Conservation (phyloP, 2,113 vertebrate species). For the Vireo altiloquus region DNA sequence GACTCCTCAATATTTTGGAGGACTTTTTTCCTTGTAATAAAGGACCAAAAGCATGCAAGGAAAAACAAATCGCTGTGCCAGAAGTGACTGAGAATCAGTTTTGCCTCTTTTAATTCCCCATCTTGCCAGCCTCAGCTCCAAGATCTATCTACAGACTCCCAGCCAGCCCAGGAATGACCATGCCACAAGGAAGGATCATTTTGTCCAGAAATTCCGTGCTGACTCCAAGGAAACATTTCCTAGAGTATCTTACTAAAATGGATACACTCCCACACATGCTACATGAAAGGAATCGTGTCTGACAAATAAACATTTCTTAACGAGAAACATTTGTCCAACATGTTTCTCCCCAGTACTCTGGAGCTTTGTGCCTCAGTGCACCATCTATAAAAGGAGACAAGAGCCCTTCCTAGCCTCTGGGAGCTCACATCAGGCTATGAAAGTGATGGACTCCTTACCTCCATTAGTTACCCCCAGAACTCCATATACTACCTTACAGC, state of each 20-base stretch:
- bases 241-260: constrained; percentile 27
- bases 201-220: neutral
- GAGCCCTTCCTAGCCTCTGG: neutral
- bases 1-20: constrained; percentile 12
- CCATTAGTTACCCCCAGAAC: neutral
- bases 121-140: neutral
- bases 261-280: neutral
- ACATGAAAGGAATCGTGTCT: constrained; percentile 23
- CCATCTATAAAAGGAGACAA: neutral
- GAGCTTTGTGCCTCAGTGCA: neutral
- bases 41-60: neutral
- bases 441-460: neutral
- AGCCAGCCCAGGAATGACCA: neutral
- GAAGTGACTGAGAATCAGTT: neutral
- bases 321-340: constrained; percentile 20
- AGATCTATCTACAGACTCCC: neutral
- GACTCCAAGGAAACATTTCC: constrained; percentile 25
- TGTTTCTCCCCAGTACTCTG: neutral
- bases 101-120: neutral
- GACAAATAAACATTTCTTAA: constrained; percentile 53
- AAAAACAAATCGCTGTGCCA: constrained; percentile 3
- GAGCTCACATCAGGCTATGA: neutral
- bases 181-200: neutral
- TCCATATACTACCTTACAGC: accelerated
- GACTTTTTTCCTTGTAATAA: neutral